Evolutionary conservation across 2,113 vertebrate species (phyloP).

Genomic region (Micromys minutus): DNA sequence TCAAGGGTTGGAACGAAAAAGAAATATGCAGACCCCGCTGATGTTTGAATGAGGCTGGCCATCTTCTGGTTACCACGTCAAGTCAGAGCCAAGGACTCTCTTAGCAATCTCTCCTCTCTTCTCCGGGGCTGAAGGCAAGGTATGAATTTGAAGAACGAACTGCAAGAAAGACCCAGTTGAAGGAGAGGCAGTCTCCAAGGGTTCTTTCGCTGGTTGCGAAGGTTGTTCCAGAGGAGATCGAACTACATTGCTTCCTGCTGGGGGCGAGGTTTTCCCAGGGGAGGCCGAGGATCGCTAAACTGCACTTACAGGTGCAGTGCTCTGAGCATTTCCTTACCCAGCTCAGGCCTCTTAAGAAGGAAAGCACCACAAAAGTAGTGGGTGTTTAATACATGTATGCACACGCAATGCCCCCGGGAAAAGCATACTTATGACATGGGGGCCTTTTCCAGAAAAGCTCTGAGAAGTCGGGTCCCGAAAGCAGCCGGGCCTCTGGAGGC

Average conservation of each 20-base stretch:
- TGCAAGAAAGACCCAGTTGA: not conserved
- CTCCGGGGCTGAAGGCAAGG: too few species aligned
- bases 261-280: not conserved
- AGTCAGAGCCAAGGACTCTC: not conserved
- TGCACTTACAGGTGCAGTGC: not conserved
- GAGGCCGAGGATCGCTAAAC: not conserved
- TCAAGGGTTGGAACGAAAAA: not conserved
- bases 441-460: not conserved
- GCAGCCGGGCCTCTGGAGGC: not conserved
- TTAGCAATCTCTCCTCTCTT: not conserved
- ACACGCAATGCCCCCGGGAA: not conserved
- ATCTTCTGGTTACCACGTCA: not conserved
- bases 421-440: not conserved
- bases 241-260: not conserved
- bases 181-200: rapidly evolving
- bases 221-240: not conserved
- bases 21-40: too few species aligned
- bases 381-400: not conserved
- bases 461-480: not conserved
- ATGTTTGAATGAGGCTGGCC: not conserved
- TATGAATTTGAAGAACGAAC: not conserved
- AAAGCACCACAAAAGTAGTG: not conserved
- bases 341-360: not conserved
- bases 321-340: not conserved
- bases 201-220: not conserved